Conservation (phyloP, 2,797 vertebrate species). For the Siniperca obscura region DNA sequence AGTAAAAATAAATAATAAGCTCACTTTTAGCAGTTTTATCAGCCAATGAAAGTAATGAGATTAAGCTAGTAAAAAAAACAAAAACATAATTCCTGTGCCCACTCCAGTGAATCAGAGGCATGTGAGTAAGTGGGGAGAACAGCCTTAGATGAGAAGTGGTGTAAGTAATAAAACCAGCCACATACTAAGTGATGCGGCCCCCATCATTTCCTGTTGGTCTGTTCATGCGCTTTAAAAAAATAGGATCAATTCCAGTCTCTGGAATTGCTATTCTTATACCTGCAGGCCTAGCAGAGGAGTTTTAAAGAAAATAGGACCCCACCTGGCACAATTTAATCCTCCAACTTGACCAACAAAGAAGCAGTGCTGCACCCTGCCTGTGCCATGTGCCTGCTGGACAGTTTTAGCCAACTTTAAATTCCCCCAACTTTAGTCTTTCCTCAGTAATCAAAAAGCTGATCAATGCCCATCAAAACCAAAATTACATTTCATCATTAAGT, state of each 20-base stretch:
- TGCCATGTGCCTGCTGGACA: slow-evolving; percentile 46
- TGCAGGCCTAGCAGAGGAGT: slow-evolving; percentile 72
- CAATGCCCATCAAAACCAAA: slow-evolving; percentile 29
- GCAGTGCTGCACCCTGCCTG: slow-evolving; percentile 5
- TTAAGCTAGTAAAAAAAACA: slow-evolving; percentile 55
- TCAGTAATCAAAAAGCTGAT: slow-evolving; percentile 33
- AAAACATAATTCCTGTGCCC: slow-evolving; percentile 53
- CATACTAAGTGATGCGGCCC: slow-evolving; percentile 44
- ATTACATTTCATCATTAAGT: slow-evolving; percentile 16
- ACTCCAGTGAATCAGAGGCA: slow-evolving; percentile 69
- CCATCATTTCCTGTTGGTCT: slow-evolving; percentile 49
- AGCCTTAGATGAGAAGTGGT: slow-evolving; percentile 59
- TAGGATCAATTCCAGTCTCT: slow-evolving; percentile 70
- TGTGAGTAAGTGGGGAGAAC: slow-evolving; percentile 58
- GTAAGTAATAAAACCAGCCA: slow-evolving; percentile 64
- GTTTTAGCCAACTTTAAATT: slow-evolving; percentile 42
- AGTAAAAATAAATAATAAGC: slow-evolving; percentile 61
- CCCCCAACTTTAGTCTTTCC: slow-evolving; percentile 16
- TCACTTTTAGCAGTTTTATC: slow-evolving; percentile 69
- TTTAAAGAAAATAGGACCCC: slow-evolving; percentile 76
- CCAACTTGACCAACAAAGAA: slow-evolving; percentile 62
- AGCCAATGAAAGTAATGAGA: slow-evolving; percentile 74
- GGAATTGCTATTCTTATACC: slow-evolving; percentile 76
- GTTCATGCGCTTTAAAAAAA: slow-evolving; percentile 67
- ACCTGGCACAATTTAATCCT: slow-evolving; percentile 80